These are phyloP conservation scores for Sarcophaga peregrina DNA, from an alignment of 1,140 invertebrate species.

Conservation along the genomic window DNA sequence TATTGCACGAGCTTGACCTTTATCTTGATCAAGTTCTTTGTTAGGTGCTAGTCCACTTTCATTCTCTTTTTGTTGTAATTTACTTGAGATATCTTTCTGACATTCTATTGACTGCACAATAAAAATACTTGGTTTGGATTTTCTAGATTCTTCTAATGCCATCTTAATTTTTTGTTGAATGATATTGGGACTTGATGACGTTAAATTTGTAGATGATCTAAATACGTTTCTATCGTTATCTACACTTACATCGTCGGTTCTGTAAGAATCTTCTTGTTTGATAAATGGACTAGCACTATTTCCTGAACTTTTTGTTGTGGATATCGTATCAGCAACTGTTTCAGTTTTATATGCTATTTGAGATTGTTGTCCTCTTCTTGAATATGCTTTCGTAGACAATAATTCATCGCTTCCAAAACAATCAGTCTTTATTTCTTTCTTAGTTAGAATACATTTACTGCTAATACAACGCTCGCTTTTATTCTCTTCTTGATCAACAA, in stretches of 20 bases:
- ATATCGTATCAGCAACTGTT: neutral
- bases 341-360: neutral
- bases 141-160: conserved; percentile 56
- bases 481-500: neutral
- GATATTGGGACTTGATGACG: neutral
- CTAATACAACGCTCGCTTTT: neutral
- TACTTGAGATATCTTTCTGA: conserved; percentile 4
- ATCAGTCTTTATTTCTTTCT: neutral
- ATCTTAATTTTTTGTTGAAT: conserved; percentile 50
- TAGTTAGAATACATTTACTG: neutral
- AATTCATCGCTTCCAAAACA: neutral
- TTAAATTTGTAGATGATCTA: neutral
- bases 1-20: neutral
- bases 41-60: neutral
- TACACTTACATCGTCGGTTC: neutral
- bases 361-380: neutral
- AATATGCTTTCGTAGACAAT: neutral
- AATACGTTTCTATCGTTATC: neutral
- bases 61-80: neutral
- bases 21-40: neutral
- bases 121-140: conserved; percentile 59
- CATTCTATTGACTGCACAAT: conserved; percentile 56
- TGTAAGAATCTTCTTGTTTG: neutral
- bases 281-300: neutral
- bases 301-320: neutral